Percentiles rank a stretch among this genome's conserved stretches.
Evolutionary conservation across 1,140 invertebrate species (phyloP).

Genomic region (Mylabris phalerata): DNA sequence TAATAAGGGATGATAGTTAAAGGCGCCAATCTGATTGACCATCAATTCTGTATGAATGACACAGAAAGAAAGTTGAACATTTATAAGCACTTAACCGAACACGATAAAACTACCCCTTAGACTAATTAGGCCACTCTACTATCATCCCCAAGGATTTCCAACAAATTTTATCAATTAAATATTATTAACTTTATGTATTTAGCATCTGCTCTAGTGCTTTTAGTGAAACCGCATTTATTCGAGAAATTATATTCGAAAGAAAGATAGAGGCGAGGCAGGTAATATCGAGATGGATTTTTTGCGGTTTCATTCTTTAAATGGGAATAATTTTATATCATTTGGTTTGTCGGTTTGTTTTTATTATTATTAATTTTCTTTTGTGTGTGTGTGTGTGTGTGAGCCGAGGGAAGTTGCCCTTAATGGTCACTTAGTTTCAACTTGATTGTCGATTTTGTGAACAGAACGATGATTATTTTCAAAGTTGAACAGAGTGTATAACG

Average conservation of each 20-base stretch:
- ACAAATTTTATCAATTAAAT: no score
- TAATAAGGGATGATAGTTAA: no score
- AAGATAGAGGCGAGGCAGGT: not conserved
- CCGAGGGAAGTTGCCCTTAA: conserved; percentile 10
- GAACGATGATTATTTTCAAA: conserved; percentile 22
- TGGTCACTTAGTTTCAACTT: conserved; percentile 25
- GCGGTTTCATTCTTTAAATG: conserved; percentile 22
- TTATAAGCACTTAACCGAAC: conserved; percentile 6
- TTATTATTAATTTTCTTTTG: no score
- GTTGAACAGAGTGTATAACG: not conserved
- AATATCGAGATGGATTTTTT: conserved; percentile 30
- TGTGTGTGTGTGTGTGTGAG: no score
- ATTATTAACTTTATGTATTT: no score
- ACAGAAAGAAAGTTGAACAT: conserved; percentile 2
- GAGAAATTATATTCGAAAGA: no score
- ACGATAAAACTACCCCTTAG: conserved; percentile 6
- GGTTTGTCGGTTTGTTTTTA: not conserved
- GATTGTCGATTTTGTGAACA: conserved; percentile 30
- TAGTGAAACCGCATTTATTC: no score
- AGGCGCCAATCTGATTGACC: not conserved
- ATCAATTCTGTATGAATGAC: not conserved
- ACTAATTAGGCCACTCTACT: conserved; percentile 5
- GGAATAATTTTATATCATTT: conserved; percentile 34
- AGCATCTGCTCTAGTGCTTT: no score
- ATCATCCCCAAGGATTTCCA: not conserved